These are phyloP conservation scores for Holothuria leucospilota DNA, from an alignment of 53 echinoderm and acorn worm species.

Conservation along the genomic window DNA sequence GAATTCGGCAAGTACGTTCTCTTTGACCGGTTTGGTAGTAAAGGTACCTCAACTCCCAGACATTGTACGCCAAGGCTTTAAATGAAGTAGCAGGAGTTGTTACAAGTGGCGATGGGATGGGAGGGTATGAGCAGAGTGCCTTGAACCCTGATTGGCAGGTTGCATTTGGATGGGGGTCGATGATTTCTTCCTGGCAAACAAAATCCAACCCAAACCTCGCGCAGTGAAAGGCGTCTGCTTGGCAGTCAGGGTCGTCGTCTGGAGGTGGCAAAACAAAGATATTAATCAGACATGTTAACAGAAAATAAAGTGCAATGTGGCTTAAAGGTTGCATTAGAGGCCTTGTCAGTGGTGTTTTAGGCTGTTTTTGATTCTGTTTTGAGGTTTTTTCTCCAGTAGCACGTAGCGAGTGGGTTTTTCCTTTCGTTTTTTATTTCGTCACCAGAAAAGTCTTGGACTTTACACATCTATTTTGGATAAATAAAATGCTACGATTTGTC, in stretches of 20 bases:
- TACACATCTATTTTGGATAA: too few relatives aligned
- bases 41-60: constrained; percentile 84
- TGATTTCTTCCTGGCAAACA: constrained; percentile 19
- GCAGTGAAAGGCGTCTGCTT: constrained; percentile 25
- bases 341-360: too few relatives aligned
- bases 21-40: constrained; percentile 81
- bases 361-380: too few relatives aligned
- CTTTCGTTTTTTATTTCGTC: too few relatives aligned
- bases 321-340: too few relatives aligned
- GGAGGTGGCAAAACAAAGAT: background rate
- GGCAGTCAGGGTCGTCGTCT: constrained; percentile 29
- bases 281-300: too few relatives aligned
- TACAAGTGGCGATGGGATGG: constrained; percentile 16
- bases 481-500: too few relatives aligned
- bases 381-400: too few relatives aligned
- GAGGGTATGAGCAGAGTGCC: constrained; percentile 25
- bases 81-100: constrained; percentile 13
- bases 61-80: constrained; percentile 77
- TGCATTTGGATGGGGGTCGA: constrained; percentile 10
- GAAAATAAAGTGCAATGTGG: too few relatives aligned
- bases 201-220: constrained; percentile 17
- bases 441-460: too few relatives aligned
- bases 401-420: too few relatives aligned
- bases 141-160: constrained; percentile 9
- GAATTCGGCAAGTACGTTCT: constrained; percentile 88